A percentile compares a stretch with the other conserved stretches of the same genome.
These are phyloP conservation scores for Diploptera punctata DNA, from an alignment of 2,888 invertebrate species.

Conservation along the genomic window DNA sequence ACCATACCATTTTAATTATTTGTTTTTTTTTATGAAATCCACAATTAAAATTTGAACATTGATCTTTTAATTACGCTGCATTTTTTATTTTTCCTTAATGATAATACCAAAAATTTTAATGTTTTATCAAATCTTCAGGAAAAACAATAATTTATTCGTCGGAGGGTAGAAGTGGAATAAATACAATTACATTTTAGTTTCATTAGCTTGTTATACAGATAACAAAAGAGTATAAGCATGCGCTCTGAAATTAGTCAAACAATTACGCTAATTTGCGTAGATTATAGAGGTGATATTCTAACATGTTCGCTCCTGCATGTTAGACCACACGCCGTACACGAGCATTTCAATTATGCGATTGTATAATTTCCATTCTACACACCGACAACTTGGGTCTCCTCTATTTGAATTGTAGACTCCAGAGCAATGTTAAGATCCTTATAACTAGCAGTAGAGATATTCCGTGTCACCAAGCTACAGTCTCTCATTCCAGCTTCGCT, in stretches of 20 bases:
- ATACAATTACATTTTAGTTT: neutral
- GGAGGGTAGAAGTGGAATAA: no score
- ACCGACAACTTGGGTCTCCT: neutral
- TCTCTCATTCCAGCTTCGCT: no score
- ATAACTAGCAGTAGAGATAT: neutral
- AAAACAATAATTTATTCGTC: no score
- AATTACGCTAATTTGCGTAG: neutral
- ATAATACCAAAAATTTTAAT: no score
- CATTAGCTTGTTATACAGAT: neutral
- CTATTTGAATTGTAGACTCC: neutral
- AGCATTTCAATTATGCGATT: neutral
- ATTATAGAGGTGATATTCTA: neutral
- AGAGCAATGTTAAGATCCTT: neutral
- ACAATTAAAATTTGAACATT: no score
- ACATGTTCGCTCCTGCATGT: neutral
- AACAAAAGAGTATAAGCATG: neutral
- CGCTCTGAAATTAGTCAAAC: neutral
- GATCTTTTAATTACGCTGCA: no score
- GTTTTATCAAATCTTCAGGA: no score
- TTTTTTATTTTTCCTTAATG: no score
- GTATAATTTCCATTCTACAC: neutral
- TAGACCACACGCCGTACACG: neutral
- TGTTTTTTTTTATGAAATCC: no score
- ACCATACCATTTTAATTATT: no score
- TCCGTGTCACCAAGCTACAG: no score